Evolutionary conservation across 2,797 vertebrate genomes (phyloP).

Genomic region (Hippocampus kuda): DNA sequence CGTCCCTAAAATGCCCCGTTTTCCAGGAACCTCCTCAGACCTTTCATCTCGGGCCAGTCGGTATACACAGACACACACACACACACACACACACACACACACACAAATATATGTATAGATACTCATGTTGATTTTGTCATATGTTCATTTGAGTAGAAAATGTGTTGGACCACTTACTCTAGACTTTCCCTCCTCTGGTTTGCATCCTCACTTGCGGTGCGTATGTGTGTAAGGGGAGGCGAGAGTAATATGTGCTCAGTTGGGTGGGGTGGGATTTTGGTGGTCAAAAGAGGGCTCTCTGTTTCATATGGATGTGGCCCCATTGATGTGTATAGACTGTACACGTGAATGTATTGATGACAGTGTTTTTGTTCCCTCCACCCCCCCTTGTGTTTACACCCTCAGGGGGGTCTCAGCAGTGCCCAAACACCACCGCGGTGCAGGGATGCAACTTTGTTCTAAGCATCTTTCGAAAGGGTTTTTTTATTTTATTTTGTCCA

Average conservation of each 20-base stretch:
- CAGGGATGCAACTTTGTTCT: background rate
- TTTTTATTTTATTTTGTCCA: background rate
- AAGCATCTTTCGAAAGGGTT: background rate
- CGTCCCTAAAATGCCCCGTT: constrained; percentile 30
- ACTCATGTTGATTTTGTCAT: constrained; percentile 33
- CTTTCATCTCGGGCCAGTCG: constrained; percentile 41
- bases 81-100: constrained; percentile 17
- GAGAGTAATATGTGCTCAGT: constrained; percentile 53
- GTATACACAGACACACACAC: constrained; percentile 16
- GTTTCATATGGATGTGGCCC: constrained; percentile 42
- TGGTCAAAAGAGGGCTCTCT: constrained; percentile 55
- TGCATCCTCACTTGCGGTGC: constrained; percentile 52
- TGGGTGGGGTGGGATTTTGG: constrained; percentile 41
- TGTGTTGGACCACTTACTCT: constrained; percentile 47
- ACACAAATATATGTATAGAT: constrained; percentile 20
- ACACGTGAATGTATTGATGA: constrained; percentile 55
- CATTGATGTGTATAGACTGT: constrained; percentile 14
- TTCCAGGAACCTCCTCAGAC: constrained; percentile 42
- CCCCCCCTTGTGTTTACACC: constrained; percentile 38
- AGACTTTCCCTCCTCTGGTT: constrained; percentile 33
- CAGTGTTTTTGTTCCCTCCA: constrained; percentile 36
- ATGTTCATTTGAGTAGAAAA: constrained; percentile 41
- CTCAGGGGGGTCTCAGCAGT: constrained; percentile 19
- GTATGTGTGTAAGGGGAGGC: constrained; percentile 30
- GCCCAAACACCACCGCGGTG: constrained; percentile 29